These are phyloP conservation scores for Latrodectus hesperus DNA, from an alignment of 2,888 invertebrate genomes.

Conservation along the genomic window DNA sequence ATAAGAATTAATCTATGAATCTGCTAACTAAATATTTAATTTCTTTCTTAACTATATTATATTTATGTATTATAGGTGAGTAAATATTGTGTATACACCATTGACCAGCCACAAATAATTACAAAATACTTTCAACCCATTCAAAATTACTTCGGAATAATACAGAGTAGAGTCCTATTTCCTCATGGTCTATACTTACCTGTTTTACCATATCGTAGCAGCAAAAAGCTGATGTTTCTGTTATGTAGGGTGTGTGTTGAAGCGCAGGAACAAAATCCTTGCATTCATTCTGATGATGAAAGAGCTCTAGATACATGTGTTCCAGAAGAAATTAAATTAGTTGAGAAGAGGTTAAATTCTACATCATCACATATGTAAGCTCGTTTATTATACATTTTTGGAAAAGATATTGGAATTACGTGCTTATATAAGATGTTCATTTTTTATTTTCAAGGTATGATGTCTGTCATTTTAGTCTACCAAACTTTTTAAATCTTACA, in stretches of 20 bases:
- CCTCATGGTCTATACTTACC: background rate
- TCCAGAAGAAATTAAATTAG: background rate
- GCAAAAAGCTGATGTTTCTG: background rate
- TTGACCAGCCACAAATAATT: background rate
- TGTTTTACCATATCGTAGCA: background rate
- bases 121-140: background rate
- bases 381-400: too few relatives aligned
- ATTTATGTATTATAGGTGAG: background rate
- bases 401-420: background rate
- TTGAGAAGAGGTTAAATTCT: background rate
- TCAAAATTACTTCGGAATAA: background rate
- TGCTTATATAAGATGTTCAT: background rate
- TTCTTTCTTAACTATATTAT: too few relatives aligned
- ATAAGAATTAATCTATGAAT: background rate
- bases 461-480: background rate
- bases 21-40: too few relatives aligned
- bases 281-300: background rate
- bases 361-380: background rate
- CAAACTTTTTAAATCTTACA: constrained; percentile 5
- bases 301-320: background rate
- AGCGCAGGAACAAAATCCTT: background rate
- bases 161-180: background rate
- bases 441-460: background rate
- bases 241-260: background rate
- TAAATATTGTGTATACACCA: background rate